These are phyloP conservation scores for Emesis russula DNA, from an alignment of 2,888 invertebrate genomes.

Conservation along the genomic window DNA sequence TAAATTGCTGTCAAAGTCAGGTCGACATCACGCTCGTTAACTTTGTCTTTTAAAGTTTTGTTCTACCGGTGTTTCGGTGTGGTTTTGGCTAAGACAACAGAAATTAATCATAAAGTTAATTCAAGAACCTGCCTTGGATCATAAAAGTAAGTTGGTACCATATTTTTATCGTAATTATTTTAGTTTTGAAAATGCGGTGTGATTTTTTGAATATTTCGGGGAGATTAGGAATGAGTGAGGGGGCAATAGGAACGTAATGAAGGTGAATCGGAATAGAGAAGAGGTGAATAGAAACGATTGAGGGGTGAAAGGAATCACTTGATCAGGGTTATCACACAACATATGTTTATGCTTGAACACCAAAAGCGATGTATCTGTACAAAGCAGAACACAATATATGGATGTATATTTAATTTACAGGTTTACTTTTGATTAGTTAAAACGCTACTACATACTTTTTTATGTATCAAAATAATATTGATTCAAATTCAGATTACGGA, in stretches of 20 bases:
- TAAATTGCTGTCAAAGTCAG: conserved; percentile 1
- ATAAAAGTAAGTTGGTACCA: background rate
- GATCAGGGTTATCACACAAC: conserved; percentile 1
- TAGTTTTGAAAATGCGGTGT: background rate
- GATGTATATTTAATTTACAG: background rate
- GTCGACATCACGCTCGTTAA: background rate
- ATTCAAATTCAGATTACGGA: no score
- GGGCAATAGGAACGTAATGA: background rate
- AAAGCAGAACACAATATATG: background rate
- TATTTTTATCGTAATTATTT: background rate
- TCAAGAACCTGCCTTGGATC: background rate
- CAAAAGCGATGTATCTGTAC: background rate
- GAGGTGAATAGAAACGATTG: conserved; percentile 1
- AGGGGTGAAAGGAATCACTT: conserved; percentile 1
- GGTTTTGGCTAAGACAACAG: conserved; percentile 1
- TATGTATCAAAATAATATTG: no score
- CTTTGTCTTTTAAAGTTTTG: background rate
- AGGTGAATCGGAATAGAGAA: background rate
- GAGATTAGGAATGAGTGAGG: background rate
- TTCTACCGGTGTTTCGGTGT: background rate
- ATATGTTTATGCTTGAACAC: conserved; percentile 1
- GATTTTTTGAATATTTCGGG: background rate
- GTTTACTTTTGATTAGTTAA: background rate
- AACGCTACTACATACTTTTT: background rate
- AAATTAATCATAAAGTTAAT: background rate